Evolutionary conservation across 2,888 invertebrate genomes (phyloP), one percentile per base, ranked within the genome.

Genomic region (Andricus quercusramuli): DNA sequence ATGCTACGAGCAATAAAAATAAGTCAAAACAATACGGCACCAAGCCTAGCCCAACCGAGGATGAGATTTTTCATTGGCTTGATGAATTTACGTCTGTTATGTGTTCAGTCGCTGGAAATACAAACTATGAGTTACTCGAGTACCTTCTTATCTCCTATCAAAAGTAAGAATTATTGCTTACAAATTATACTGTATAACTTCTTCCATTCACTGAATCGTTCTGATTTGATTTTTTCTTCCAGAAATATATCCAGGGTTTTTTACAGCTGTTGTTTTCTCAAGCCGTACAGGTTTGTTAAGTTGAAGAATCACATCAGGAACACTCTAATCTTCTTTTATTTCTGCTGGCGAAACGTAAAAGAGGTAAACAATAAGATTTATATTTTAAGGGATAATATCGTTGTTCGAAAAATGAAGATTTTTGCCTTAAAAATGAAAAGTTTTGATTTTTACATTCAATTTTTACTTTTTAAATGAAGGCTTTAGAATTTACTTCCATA

Each of bases 311-410:
- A 90, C 80, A 90, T 93, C 83, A 90, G 84, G 77, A 90, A 89
- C 74, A 89, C 90, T 22, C 84, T 93, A 77, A 88, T 89, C 66
- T 92, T 92, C 85, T 93, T 93, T 85, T 92, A 93, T 82, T 89
- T 92, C 79, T 90, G 90, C 82, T 93, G 92, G 88, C 85, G 87
- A 62, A 90, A 93, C 77, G 85, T 92, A 67, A 90, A 91, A 88
- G 90, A 93, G 90, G 93, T 93, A 89, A 44, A 44, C 8, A 8
- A 56, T 56, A 0, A n/a, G n/a, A 83, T 82, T 68, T 32, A 25
- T 41, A 22, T 78, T 79, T 74, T 56, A 20, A 6, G 6, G 51
- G 51, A 20, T 17, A 20, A 20, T 20, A 51, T 51, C 41, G 41
- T 3, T 41, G 2, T 41, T 41, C 13, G 41, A 2, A 41, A 41